Base-by-base conservation (phyloP, 2,113 vertebrate species). In the Symphodus melops region DNA sequence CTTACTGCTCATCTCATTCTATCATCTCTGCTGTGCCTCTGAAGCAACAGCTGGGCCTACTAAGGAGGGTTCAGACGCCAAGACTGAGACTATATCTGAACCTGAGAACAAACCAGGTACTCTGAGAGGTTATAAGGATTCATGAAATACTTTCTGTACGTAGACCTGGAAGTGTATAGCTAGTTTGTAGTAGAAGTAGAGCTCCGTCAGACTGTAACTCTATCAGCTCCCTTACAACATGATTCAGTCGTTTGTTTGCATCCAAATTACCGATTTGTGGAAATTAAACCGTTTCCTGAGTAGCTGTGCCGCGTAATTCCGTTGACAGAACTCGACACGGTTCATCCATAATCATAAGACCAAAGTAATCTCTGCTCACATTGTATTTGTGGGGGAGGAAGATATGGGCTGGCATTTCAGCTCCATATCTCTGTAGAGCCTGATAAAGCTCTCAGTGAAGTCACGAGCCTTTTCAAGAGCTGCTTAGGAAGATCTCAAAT, bases 101-200 rank as follows among this genome's bases (percentile, higher is more conserved):
- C 68, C 84, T 85, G 87, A 90, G 63, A 60, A 82, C 75, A 86
- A 88, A 86, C 41, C 88, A 93, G 92, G 91, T 92, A 93, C 86
- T 77, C n/a, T 48, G 23, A 77, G 64, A 62, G 37, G 72, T 71
- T 72, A 14, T 33, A 41, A 69, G 23, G 53, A 46, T 2, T 42
- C 39, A 5, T 52, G 3, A 33, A 46, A 39, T 12, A 46, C 2
- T 1, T 25, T 33, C 28, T 33, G 28, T 33, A 33, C 37, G 33
- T 71, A 75, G 57, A 70, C 1, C 42, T 52, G 25, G 39, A 41
- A 41, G 39, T 41, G 58, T 37, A 5, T 16, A n/a, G 28, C 16
- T 44, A 75, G 59, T 54, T 61, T 53, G 61, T 42, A 39, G 51
- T 65, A 36, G 36, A 84, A 9, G n/a, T 68, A 55, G 33, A 48